Base-by-base conservation (phyloP, 37 sponge, comb jelly and placozoan genomes). In the Halisarca cf. caerulea region DNA sequence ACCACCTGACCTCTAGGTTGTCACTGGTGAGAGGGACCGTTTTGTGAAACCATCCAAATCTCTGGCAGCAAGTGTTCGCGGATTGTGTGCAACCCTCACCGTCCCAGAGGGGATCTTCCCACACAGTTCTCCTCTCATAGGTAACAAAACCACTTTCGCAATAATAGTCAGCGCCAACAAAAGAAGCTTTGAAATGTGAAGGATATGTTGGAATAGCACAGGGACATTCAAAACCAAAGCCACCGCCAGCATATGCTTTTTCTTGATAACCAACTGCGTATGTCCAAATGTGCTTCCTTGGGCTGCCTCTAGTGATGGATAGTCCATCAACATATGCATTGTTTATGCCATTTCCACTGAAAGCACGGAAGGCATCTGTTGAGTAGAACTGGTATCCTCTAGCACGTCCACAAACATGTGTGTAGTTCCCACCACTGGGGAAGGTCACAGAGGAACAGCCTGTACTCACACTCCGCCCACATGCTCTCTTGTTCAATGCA, bases 1-100 rank as follows among this genome's bases (percentile, higher is more conserved):
- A 89, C 72, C 84, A 61, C 69, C 89, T 80, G n/a, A 84, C 62
- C 74, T 89, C 89, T 55, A 89, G 68, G 74, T 89, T 51, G 28
- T 84, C 85, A 72, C 21, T 80, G 33, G 74, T 83, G 9, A 36
- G 54, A 41, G 74, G 58, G 28, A 84, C 7, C 7, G 64, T 59
- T 32, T 30, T 80, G 34, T 78, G 66, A 78, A 89, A 89, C 89
- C 89, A 89, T 20, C 78, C 75, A 44, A 57, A 11, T 17, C 24
- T 47, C 11, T 79, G 42, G 69, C 89, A 89, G 51, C 85, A 89
- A 0, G 3, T 44, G 5, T 21, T 58, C 39, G 58, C 62, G 21
- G 8, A 24, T 4, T 74, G 24, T 30, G 57, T 37, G 70, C 85
- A 72, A 57, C 89, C 85, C 18, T 51, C 51, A 34, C 85, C 89